Percentiles rank a stretch among this genome's conserved stretches.
Conservation (phyloP, 1,140 invertebrate genomes). For the Ericerus pela region DNA sequence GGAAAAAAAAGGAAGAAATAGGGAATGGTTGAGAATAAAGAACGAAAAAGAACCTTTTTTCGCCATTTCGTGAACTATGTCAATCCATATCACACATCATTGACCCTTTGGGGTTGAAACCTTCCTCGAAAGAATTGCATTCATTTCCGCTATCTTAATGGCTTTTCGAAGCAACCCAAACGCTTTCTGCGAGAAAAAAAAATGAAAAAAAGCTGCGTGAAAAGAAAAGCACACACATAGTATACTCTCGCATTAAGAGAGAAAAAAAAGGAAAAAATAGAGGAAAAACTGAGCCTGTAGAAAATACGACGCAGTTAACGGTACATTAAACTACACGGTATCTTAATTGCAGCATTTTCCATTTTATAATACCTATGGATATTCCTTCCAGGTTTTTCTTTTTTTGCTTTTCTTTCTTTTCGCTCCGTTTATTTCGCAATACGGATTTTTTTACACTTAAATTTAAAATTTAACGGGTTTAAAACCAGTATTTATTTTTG, state of each 20-base stretch:
- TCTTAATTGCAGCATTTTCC: constrained; percentile 7
- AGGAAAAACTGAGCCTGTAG: too few relatives aligned
- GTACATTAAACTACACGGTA: constrained; percentile 8
- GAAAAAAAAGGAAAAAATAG: too few relatives aligned
- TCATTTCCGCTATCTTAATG: constrained; percentile 11
- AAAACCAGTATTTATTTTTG: too few relatives aligned
- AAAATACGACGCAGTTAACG: constrained; percentile 9
- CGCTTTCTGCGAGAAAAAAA: not conserved
- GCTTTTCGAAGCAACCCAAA: constrained; percentile 5
- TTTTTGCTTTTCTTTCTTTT: not conserved
- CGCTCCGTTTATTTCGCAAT: too few relatives aligned
- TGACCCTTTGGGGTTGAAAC: constrained; percentile 10
- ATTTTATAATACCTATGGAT: constrained; percentile 2
- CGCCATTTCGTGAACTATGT: constrained; percentile 10
- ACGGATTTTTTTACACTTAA: too few relatives aligned
- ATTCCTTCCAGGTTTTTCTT: not conserved
- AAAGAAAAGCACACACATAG: constrained; percentile 3
- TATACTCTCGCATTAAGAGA: too few relatives aligned
- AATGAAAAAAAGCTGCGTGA: not conserved
- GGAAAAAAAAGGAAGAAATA: too few relatives aligned
- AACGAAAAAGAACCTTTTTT: not conserved
- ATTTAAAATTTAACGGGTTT: too few relatives aligned
- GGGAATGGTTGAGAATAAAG: too few relatives aligned
- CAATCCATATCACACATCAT: constrained; percentile 11
- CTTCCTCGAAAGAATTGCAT: constrained; percentile 4